phyloP scores from a whole-genome alignment of 2,888 invertebrate species.

The Phortica magna region DNA sequence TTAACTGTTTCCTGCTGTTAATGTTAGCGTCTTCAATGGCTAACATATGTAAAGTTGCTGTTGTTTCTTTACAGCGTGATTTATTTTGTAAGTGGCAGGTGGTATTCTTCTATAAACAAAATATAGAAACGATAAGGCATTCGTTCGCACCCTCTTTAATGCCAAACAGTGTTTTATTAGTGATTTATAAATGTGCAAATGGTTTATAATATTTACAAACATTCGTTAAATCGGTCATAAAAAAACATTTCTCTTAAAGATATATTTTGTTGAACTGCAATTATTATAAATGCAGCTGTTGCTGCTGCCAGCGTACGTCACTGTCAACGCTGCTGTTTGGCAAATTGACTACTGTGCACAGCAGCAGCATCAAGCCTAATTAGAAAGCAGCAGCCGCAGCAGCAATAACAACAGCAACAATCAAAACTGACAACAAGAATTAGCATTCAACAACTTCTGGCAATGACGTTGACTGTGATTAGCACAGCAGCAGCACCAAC shows the following conservation, averaged over 20 bases:
- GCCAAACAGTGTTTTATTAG: no score
- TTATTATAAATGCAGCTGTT: background rate
- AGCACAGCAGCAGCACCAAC: background rate
- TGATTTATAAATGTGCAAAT: no score
- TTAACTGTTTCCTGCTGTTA: background rate
- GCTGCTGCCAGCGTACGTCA: conserved; percentile 20
- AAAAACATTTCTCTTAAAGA: no score
- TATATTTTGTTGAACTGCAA: background rate
- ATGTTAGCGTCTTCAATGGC: no score
- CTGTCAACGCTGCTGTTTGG: conserved; percentile 14
- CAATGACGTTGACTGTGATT: background rate
- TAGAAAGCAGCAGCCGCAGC: conserved; percentile 4
- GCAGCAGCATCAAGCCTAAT: conserved; percentile 11
- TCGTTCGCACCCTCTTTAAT: no score
- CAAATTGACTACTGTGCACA: conserved; percentile 27
- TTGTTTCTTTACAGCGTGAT: no score
- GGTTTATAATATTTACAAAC: no score
- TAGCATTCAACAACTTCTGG: background rate
- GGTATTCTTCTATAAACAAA: no score
- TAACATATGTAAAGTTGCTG: no score
- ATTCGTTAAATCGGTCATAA: background rate
- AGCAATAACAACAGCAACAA: background rate
- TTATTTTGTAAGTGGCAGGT: no score
- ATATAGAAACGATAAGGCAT: no score
- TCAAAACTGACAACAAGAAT: conserved; percentile 8